Base-by-base conservation (phyloP, 2,888 invertebrate genomes). In the Plebejus anna region DNA sequence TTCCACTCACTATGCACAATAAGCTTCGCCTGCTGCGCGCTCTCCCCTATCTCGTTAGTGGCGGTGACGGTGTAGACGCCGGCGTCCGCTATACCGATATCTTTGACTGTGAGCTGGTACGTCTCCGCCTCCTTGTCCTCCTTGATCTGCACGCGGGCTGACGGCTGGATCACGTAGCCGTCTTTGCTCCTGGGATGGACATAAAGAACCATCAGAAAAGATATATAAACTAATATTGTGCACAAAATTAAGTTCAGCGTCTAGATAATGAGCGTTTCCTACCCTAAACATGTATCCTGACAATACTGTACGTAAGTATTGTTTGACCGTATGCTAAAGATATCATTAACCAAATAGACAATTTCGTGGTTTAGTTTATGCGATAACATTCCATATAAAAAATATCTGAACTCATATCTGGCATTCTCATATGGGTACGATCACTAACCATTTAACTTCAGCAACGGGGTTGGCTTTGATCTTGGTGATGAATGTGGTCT, bases 401-500 rank as follows among this genome's bases (percentile, higher is more conserved):
- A 32, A 32, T 32, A 32, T 2, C 32, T 32, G 32, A 32, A 32
- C 32, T 32, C 1, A 32, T 32, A 2, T 32, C 32, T 32, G 22
- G 22, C 1, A 42, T 7, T 42, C 9, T 47, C 47, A 47, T 2
- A 55, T 55, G 11, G 59, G 59, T n/a, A 57, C 55, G 55, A 38
- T 42, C 57, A 38, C 87, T 87, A 76, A 94, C 98, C 98, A 99
- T 82, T 96, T 95, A 1, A 99, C 96, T 81, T 96, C 96, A 1
- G 99, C 98, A 80, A 96, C 95, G 0, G 99, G 99, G 89, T 98
- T 98, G 38, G 98, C 98, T 82, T 96, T 96, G 1, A 99, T 96
- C 70, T 96, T 95, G 57, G 97, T 97, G 82, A 97, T 96, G 86
- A 99, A 96, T 79, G 96, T 95, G 38, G 97, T 96, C 47, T 96